Evolutionary conservation across 2,113 vertebrate species (phyloP).

Genomic region (Trichomycterus rosablanca): DNA sequence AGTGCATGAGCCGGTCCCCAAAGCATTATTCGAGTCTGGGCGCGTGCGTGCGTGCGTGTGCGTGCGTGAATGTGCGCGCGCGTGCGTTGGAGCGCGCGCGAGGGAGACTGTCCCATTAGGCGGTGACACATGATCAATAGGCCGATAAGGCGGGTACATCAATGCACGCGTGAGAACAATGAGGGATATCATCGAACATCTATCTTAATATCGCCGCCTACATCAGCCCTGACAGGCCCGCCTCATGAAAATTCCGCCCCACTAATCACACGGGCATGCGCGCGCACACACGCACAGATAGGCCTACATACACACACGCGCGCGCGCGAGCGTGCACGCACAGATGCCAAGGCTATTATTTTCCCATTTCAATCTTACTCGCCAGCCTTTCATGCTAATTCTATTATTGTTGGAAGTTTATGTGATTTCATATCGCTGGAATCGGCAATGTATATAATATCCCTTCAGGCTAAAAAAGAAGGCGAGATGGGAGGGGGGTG

Average conservation of each 20-base stretch:
- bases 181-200: conserved; percentile 99
- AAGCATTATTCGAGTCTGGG: no score
- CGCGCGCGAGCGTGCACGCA: neutral
- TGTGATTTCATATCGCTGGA: conserved; percentile 99
- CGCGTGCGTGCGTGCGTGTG: no score
- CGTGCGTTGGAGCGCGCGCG: no score
- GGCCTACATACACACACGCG: conserved; percentile 78
- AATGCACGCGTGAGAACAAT: conserved; percentile 99
- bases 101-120: no score
- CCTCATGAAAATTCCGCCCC: conserved; percentile 99
- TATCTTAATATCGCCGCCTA: conserved; percentile 99
- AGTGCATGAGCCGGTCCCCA: no score
- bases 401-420: conserved; percentile 99
- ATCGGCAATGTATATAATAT: conserved; percentile 99
- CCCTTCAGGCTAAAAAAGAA: conserved; percentile 97
- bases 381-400: conserved; percentile 99
- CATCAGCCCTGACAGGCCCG: conserved; percentile 82
- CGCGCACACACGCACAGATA: conserved; percentile 23
- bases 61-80: no score
- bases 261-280: conserved; percentile 87
- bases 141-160: conserved; percentile 99
- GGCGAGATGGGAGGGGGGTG: conserved; percentile 60
- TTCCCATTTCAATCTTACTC: conserved; percentile 99
- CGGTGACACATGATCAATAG: conserved; percentile 99
- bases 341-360: conserved; percentile 90